Evolutionary conservation across 2,888 invertebrate species (phyloP).

Genomic region (Drosophila subsilvestris): DNA sequence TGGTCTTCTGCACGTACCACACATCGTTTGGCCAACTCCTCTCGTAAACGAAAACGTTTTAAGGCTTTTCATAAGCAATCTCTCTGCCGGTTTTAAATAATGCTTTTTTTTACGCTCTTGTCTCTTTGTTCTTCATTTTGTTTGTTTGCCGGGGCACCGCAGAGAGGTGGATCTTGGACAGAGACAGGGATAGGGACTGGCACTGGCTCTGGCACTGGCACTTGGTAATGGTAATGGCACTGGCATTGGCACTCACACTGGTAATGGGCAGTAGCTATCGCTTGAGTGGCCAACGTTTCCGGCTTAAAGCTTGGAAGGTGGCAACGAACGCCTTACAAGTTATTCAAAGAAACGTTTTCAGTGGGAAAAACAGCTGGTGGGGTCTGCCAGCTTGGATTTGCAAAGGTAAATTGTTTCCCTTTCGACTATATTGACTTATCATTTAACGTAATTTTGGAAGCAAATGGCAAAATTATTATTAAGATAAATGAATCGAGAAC

Average conservation of each 20-base stretch:
- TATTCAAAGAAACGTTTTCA: background rate
- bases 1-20: conserved; percentile 44
- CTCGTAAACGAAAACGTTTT: conserved; percentile 82
- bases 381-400: no score
- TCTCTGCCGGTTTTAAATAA: conserved; percentile 25
- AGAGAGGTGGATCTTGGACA: background rate
- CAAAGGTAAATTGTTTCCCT: no score
- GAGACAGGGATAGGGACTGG: background rate
- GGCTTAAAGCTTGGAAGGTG: conserved; percentile 1
- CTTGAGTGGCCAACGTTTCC: conserved; percentile 24
- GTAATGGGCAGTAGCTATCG: conserved; percentile 7
- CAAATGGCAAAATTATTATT: no score
- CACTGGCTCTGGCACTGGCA: background rate
- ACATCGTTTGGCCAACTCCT: conserved; percentile 72
- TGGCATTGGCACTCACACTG: background rate
- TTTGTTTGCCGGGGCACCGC: conserved; percentile 17
- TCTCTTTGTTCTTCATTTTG: conserved; percentile 33
- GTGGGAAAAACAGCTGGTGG: no score
- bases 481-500: no score
- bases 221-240: background rate
- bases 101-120: background rate
- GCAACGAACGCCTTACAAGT: background rate
- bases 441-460: no score
- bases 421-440: no score
- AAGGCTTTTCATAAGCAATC: conserved; percentile 70